These are phyloP conservation scores for Papilio polytes DNA, from an alignment of 1,140 invertebrate species.

Conservation along the genomic window DNA sequence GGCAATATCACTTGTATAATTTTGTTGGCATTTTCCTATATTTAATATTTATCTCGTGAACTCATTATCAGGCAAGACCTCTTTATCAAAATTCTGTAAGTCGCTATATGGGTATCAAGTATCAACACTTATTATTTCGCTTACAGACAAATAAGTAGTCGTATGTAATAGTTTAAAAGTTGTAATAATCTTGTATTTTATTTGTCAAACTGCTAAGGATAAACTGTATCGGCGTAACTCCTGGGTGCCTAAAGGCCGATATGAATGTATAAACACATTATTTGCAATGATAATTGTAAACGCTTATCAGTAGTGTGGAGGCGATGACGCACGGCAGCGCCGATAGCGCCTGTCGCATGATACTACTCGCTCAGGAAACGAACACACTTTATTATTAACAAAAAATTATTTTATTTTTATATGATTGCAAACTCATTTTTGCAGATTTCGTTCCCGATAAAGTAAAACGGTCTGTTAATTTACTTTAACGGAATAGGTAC, in stretches of 20 bases:
- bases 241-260: conserved; percentile 59
- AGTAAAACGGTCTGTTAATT: not conserved
- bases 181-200: conserved; percentile 61
- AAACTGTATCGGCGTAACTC: conserved; percentile 70
- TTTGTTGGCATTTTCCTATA: conserved; percentile 75
- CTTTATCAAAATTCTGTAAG: conserved; percentile 74
- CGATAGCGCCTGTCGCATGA: conserved; percentile 70
- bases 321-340: conserved; percentile 79
- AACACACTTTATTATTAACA: conserved; percentile 48
- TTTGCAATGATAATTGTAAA: conserved; percentile 82
- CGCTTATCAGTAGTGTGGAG: conserved; percentile 79
- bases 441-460: not conserved
- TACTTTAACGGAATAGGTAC: not conserved
- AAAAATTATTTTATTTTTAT: not conserved
- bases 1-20: conserved; percentile 32
- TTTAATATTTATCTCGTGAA: conserved; percentile 77
- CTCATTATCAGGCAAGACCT: conserved; percentile 74
- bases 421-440: not conserved
- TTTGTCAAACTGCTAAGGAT: conserved; percentile 60
- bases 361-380: conserved; percentile 69
- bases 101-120: conserved; percentile 40
- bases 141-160: conserved; percentile 63
- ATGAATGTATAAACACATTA: conserved; percentile 78
- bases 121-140: conserved; percentile 59
- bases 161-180: conserved; percentile 42